Evolutionary conservation across 2,888 invertebrate species (phyloP), one percentile per base, ranked within the genome.

Genomic region (Hipparchia semele): DNA sequence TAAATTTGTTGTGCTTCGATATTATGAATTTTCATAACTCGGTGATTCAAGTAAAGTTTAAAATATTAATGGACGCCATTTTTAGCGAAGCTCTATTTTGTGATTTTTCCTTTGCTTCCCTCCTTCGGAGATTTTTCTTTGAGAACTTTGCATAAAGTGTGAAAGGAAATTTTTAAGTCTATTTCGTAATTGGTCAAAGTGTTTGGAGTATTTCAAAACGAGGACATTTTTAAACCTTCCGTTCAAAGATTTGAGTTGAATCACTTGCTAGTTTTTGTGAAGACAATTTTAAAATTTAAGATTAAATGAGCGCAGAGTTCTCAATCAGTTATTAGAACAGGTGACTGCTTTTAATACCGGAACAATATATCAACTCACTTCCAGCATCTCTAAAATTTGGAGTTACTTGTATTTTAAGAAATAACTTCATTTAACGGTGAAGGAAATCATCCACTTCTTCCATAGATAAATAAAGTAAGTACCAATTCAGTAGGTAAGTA

Each of bases 11-110:
- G 65, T 23, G 13, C 69, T 61, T 12, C 61, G 46, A 68, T 72
- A 62, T 61, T 61, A 68, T 72, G 68, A 72, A 68, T 73, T 70
- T 70, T 73, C 66, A 73, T 62, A 61, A 56, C 9, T 49, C 71
- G n/a, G 68, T 66, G 49, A 68, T 73, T 73, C 70, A 65, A 62
- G 68, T n/a, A 59, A 70, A 73, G 53, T 73, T 68, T 64, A 59
- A 73, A 68, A 68, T 68, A 73, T 73, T 68, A 73, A 68, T 71
- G 62, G 71, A 56, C 58, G 67, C 45, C 56, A 61, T 67, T 64
- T 61, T 71, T 68, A 73, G 64, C 69, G 33, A n/a, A 8, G 33
- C 53, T 60, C 51, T 61, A 46, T 69, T 72, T 58, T 58, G 56
- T 33, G 49, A 71, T 71, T 71, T 71, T 62, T 70, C 45, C 62